A percentile compares a stretch with the other conserved stretches of the same genome.
Conservation (phyloP, 2,797 vertebrate species). For the Aythya fuligula region DNA sequence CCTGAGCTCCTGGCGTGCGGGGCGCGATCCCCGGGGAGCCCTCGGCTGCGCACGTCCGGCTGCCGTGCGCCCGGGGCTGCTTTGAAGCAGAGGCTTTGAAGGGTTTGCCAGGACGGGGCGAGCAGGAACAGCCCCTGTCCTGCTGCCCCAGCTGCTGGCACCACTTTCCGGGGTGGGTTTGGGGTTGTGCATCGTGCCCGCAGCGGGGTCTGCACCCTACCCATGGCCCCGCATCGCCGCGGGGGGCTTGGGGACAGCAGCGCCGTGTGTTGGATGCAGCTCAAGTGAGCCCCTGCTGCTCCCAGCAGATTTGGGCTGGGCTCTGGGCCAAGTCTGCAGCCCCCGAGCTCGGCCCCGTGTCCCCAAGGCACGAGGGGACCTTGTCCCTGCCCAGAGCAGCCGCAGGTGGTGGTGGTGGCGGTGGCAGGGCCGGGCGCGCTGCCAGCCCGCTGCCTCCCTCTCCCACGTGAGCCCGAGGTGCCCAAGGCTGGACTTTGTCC, state of each 20-base stretch:
- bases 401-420: fast-evolving
- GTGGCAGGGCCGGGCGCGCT: background rate
- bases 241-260: background rate
- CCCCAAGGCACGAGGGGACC: background rate
- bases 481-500: conserved; percentile 13
- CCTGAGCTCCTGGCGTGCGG: fast-evolving
- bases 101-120: fast-evolving
- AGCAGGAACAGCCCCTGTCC: background rate
- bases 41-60: fast-evolving
- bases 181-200: fast-evolving
- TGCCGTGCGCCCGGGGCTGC: background rate
- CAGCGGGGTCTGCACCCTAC: background rate
- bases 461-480: background rate
- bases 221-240: fast-evolving
- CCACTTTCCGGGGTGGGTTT: background rate
- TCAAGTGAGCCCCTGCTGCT: fast-evolving
- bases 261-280: background rate
- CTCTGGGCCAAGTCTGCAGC: background rate
- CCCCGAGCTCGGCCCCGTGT: background rate
- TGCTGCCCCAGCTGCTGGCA: fast-evolving
- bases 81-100: background rate
- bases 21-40: background rate
- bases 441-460: background rate
- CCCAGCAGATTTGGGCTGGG: fast-evolving
- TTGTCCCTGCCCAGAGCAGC: background rate